phyloP scores from a whole-genome alignment of 2,797 vertebrate genomes.

The Hylomyscus alleni region DNA sequence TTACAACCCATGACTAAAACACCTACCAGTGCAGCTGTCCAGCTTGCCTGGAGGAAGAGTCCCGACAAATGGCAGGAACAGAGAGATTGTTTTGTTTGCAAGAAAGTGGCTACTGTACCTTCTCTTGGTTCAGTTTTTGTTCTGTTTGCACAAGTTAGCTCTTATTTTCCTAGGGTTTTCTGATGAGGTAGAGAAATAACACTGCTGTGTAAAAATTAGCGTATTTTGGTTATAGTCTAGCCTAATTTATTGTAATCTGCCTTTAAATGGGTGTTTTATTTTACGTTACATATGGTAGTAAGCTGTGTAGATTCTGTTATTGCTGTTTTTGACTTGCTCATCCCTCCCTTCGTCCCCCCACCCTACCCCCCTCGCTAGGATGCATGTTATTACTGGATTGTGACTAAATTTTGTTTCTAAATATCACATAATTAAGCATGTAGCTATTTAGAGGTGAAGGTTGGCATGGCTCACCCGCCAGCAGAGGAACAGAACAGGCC shows the following conservation, averaged over 20 bases:
- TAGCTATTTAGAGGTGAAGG: slow-evolving; percentile 88
- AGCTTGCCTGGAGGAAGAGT: slow-evolving; percentile 93
- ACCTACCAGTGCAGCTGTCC: slow-evolving; percentile 93
- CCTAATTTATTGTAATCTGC: slow-evolving; percentile 69
- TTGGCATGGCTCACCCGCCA: slow-evolving; percentile 86
- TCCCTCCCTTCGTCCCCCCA: slow-evolving; percentile 33
- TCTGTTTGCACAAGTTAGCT: slow-evolving; percentile 87
- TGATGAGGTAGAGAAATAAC: slow-evolving; percentile 84
- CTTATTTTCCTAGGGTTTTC: slow-evolving; percentile 87
- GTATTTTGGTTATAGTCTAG: slow-evolving; percentile 72
- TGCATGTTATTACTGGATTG: slow-evolving; percentile 84
- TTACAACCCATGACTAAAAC: slow-evolving; percentile 94
- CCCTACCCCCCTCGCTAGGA: neutral
- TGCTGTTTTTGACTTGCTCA: slow-evolving; percentile 80
- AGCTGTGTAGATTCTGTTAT: slow-evolving; percentile 39
- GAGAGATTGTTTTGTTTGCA: slow-evolving; percentile 92
- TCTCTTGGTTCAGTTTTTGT: slow-evolving; percentile 80
- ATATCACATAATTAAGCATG: slow-evolving; percentile 87
- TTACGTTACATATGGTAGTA: slow-evolving; percentile 76
- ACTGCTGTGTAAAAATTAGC: slow-evolving; percentile 76
- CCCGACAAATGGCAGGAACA: slow-evolving; percentile 92
- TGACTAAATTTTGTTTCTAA: slow-evolving; percentile 87
- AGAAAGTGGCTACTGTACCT: slow-evolving; percentile 91
- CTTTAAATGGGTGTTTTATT: slow-evolving; percentile 78
- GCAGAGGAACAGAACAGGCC: slow-evolving; percentile 90